Evolutionary conservation across 1,140 invertebrate genomes (phyloP).

Genomic region (Drosophila watanabei): DNA sequence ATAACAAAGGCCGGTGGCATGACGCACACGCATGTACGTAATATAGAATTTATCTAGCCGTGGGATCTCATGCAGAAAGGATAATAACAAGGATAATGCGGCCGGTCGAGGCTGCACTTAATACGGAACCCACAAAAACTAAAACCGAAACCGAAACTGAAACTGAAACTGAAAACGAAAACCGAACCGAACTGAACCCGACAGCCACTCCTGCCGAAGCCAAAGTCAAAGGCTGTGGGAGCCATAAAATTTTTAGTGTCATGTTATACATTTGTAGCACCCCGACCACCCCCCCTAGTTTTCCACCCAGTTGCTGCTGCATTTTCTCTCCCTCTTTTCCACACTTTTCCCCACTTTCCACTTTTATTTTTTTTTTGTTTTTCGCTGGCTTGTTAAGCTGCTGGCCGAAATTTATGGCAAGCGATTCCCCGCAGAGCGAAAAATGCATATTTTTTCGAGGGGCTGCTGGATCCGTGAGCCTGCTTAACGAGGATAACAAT

Average conservation of each 20-base stretch:
- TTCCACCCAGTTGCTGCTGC: constrained; percentile 6
- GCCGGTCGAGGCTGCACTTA: constrained; percentile 33
- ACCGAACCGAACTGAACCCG: constrained; percentile 15
- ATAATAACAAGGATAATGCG: constrained; percentile 22
- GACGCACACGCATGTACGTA: constrained; percentile 32
- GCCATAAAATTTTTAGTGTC: constrained; percentile 70
- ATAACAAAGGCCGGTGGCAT: constrained; percentile 11
- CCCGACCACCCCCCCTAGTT: neutral
- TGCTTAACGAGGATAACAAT: constrained; percentile 50
- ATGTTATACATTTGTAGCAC: constrained; percentile 70
- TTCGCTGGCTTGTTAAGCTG: constrained; percentile 54
- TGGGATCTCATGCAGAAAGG: constrained; percentile 12
- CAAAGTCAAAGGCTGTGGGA: constrained; percentile 47
- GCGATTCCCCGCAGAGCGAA: constrained; percentile 24
- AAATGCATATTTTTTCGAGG: constrained; percentile 31
- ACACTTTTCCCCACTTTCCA: neutral
- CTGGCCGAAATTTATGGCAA: constrained; percentile 52
- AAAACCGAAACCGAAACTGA: neutral
- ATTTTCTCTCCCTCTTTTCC: constrained; percentile 1
- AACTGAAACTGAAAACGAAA: neutral
- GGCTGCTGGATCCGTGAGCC: constrained; percentile 4
- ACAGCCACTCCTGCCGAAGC: constrained; percentile 11
- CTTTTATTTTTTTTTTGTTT: neutral
- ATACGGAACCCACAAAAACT: constrained; percentile 9
- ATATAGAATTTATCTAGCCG: constrained; percentile 11